These are phyloP conservation scores for Lucilia cuprina DNA, from an alignment of 1,140 invertebrate genomes.

Conservation along the genomic window DNA sequence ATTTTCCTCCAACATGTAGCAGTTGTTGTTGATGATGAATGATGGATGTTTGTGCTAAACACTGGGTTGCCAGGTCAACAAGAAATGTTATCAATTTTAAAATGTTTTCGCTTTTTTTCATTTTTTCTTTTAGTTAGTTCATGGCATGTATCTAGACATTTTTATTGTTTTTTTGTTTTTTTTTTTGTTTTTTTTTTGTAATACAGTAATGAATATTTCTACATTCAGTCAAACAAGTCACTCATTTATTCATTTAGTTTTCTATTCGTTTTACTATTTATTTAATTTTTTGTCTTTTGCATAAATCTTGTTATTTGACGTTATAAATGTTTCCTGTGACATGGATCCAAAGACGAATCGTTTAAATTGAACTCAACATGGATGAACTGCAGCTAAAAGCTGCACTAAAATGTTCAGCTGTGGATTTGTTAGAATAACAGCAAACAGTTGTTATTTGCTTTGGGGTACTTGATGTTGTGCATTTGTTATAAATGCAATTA, in stretches of 20 bases:
- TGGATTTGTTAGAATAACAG: neutral
- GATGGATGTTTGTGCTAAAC: neutral
- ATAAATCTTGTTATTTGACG: conserved; percentile 34
- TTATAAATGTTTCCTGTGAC: conserved; percentile 33
- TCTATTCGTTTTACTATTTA: neutral
- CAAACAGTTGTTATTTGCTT: too few relatives aligned
- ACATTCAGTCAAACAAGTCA: neutral
- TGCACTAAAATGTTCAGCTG: neutral
- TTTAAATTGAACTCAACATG: neutral
- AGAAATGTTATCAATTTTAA: conserved; percentile 12
- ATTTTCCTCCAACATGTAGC: neutral
- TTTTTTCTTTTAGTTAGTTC: neutral
- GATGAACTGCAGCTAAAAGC: neutral
- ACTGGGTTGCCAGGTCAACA: conserved; percentile 6
- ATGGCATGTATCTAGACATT: neutral
- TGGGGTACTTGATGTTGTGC: too few relatives aligned
- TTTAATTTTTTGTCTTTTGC: conserved; percentile 2
- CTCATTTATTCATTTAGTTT: too few relatives aligned
- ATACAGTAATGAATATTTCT: neutral
- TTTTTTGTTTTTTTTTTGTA: neutral
- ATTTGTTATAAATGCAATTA: neutral
- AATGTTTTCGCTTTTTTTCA: neutral
- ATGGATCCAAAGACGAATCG: neutral
- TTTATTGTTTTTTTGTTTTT: neutral
- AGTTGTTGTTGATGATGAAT: neutral